phyloP scores from a whole-genome alignment of 2,113 vertebrate genomes.

The Recurvirostra avosetta region DNA sequence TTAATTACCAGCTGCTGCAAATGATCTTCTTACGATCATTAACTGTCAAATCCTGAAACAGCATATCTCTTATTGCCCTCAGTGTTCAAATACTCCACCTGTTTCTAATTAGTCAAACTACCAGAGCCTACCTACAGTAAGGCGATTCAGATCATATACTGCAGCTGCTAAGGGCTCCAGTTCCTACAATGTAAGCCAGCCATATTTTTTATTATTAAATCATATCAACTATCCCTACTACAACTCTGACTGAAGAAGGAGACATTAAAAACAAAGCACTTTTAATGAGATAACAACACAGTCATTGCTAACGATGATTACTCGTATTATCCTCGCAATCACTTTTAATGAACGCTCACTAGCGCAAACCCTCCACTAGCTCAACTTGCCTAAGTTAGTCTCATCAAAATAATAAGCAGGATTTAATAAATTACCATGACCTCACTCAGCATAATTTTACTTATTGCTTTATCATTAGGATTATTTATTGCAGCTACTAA shows the following conservation, averaged over 20 bases:
- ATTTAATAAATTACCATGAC: background rate
- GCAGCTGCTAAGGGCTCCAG: background rate
- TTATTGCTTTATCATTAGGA: background rate
- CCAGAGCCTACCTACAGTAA: background rate
- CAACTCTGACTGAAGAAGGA: background rate
- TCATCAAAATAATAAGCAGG: background rate
- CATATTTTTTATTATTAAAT: background rate
- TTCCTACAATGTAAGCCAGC: background rate
- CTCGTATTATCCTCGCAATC: background rate
- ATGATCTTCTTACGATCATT: slow-evolving; percentile 61
- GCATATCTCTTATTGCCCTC: slow-evolving; percentile 48
- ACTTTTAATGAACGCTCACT: background rate
- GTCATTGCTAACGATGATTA: background rate
- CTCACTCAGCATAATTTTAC: background rate
- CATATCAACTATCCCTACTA: background rate
- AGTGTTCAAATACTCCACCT: slow-evolving; percentile 67
- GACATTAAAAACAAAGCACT: background rate
- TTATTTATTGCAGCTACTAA: background rate
- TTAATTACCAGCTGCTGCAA: slow-evolving; percentile 71
- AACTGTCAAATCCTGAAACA: slow-evolving; percentile 42
- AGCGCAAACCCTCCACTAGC: background rate
- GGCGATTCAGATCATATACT: background rate
- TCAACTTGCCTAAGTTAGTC: background rate
- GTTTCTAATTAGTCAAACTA: slow-evolving; percentile 67
- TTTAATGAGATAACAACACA: background rate